Evolutionary conservation across 2,888 invertebrate species (phyloP), one percentile per base, ranked within the genome.

Genomic region (Lasioglossum vierecki): DNA sequence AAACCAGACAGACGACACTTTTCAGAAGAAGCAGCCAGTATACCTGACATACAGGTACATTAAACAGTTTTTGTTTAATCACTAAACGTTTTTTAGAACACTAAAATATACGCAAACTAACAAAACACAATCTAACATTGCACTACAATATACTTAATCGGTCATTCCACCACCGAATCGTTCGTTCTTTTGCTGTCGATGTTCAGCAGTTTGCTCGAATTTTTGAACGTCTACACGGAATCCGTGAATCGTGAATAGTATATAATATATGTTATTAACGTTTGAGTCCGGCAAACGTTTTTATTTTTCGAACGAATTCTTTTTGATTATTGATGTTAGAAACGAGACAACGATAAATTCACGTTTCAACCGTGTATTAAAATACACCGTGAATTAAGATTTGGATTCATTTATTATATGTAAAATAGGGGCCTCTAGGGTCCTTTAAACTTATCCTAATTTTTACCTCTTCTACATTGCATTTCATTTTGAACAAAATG

Each of bases 21-120:
- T 94, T 98, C 98, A 68, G 98, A 99, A 92, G 98, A 99, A 95
- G 97, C 98, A 26, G 97, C 98, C 91, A 96, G 97, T 93, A 97
- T 98, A 88, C 97, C 98, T 18, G 98, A 98, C 94, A 97, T 99
- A 93, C 98, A 98, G 97, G 98, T 98, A 96, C 93, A 93, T 91
- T 87, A 89, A 89, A 94, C 92, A 86, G 81, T 86, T 86, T 87
- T 88, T 88, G 81, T 90, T 89, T 90, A 74, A 66, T 84, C 78
- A 78, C 76, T 74, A 18, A 44, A 60, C 60, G 76, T n/a, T 57
- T 63, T 72, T 30, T 70, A 57, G 57, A 75, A 46, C 70, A 70
- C 70, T 60, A 35, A 71, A 81, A 71, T 46, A 46, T 46, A 75
- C 76, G 39, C 72, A 26, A 84, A 63, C 68, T 74, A 73, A 84